Evolutionary conservation across 2,888 invertebrate genomes (phyloP), one percentile per base, ranked within the genome.

Genomic region (Luperina testacea): DNA sequence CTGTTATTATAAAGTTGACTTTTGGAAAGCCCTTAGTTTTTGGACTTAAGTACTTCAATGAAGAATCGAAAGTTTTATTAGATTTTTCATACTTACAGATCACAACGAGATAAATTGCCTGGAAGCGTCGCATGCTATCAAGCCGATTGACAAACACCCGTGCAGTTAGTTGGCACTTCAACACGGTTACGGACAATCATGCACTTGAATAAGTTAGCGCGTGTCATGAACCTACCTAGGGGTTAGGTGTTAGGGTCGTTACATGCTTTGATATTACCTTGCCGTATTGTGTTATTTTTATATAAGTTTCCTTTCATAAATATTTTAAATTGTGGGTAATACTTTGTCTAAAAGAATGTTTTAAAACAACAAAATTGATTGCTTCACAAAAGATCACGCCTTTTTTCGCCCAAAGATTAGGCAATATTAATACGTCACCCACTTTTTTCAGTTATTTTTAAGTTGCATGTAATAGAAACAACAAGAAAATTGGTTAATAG

Each of bases 161-260:
- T 51, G 67, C 74, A 65, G 53, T 70, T 61, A 82, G 70, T 48
- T 70, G 69, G 4, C 78, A 78, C 81, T 79, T 83, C 72, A 85
- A 68, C 65, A 38, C 72, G 69, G 70, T 65, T 77, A 71, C n/a
- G 45, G 61, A 59, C 86, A 82, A 89, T 89, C 89, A 90, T 85
- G 72, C 87, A 90, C 83, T 89, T 90, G 85, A 80, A 74, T 67
- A 59, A 45, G 76, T 70, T 63, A 80, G 85, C 86, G 80, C 89
- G 88, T 87, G 87, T 78, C 83, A 73, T 53, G 45, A 45, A 20
- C 27, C 24, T 59, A 59, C 38, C 38, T 38, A 38, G 13, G 67
- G 48, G 72, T 59, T 64, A 78, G 82, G 45, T 64, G 75, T 77
- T 69, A 84, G 85, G 76, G 76, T 61, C 73, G 59, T 71, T 48